A percentile compares a stretch with the other conserved stretches of the same genome.
These are phyloP conservation scores for Odontamblyopus rebecca DNA, from an alignment of 2,797 vertebrate genomes.

Conservation along the genomic window DNA sequence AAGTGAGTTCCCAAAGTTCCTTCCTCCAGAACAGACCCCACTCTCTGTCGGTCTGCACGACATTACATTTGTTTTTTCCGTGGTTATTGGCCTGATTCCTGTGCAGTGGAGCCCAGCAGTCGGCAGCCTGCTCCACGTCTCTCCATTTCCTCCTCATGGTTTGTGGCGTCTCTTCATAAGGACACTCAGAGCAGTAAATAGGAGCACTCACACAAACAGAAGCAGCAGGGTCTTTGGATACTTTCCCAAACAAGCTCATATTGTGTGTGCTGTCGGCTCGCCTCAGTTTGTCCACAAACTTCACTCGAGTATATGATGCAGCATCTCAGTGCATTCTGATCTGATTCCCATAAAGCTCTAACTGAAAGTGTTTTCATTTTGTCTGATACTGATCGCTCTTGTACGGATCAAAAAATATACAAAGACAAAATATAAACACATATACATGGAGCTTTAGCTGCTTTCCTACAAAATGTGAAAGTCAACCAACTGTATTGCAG, in stretches of 20 bases:
- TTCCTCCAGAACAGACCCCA: not conserved
- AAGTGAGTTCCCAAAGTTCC: not conserved
- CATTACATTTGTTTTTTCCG: not conserved
- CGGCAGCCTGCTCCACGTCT: not conserved
- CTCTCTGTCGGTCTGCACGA: no score
- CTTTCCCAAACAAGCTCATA: constrained; percentile 6
- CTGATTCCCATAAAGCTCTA: not conserved
- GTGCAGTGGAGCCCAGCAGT: constrained; percentile 6
- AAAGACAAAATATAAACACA: no score
- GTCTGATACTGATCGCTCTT: not conserved
- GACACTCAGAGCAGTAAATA: constrained; percentile 4
- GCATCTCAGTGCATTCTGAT: not conserved
- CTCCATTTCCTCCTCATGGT: constrained; percentile 9
- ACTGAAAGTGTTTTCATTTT: not conserved
- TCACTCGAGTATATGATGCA: not conserved
- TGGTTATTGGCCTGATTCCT: constrained; percentile 9
- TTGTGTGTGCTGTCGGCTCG: constrained; percentile 3
- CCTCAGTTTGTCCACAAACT: not conserved
- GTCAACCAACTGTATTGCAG: no score
- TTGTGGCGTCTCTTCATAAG: constrained; percentile 8
- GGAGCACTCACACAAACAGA: constrained; percentile 6
- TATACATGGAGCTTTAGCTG: no score
- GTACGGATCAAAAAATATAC: no score
- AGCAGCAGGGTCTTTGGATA: constrained; percentile 11
- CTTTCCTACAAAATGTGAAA: no score